Evolutionary conservation across 1,140 invertebrate species (phyloP).

Genomic region (Pentalonia nigronervosa): DNA sequence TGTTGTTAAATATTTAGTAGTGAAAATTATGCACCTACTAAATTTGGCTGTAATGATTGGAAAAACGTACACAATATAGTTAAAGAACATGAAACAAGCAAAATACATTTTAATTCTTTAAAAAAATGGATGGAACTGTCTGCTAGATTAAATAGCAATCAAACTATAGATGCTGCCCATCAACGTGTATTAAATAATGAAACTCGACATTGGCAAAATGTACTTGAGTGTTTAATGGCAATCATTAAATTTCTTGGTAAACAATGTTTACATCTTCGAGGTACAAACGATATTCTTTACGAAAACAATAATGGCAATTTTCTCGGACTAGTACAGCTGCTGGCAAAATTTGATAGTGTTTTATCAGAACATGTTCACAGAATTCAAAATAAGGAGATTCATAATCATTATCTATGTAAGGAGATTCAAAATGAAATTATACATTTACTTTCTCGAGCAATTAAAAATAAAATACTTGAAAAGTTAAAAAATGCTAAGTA

Average conservation of each 20-base stretch:
- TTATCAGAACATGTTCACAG: constrained; percentile 57
- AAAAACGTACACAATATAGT: constrained; percentile 24
- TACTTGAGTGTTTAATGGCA: constrained; percentile 1
- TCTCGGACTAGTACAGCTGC: too few species aligned
- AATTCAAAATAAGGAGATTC: constrained; percentile 41
- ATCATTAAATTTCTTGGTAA: constrained; percentile 38
- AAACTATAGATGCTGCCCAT: constrained; percentile 19
- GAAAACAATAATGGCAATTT: constrained; percentile 40
- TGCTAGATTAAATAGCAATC: constrained; percentile 12
- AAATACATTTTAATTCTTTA: constrained; percentile 31
- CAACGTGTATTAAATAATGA: constrained; percentile 18
- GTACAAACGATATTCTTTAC: not conserved
- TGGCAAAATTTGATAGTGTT: constrained; percentile 59
- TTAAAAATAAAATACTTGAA: constrained; percentile 11
- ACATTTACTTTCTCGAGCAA: constrained; percentile 21
- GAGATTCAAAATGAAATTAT: constrained; percentile 1
- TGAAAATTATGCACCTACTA: not conserved
- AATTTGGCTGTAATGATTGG: constrained; percentile 30
- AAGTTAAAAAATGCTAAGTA: constrained; percentile 9
- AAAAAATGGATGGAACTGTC: constrained; percentile 27
- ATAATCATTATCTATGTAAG: constrained; percentile 27
- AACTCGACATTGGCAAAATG: constrained; percentile 29
- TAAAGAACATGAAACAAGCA: constrained; percentile 30
- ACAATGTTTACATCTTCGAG: constrained; percentile 13
- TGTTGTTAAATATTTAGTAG: constrained; percentile 37